Conservation (phyloP, 2,797 vertebrate genomes). For the Manis crassicaudata region DNA sequence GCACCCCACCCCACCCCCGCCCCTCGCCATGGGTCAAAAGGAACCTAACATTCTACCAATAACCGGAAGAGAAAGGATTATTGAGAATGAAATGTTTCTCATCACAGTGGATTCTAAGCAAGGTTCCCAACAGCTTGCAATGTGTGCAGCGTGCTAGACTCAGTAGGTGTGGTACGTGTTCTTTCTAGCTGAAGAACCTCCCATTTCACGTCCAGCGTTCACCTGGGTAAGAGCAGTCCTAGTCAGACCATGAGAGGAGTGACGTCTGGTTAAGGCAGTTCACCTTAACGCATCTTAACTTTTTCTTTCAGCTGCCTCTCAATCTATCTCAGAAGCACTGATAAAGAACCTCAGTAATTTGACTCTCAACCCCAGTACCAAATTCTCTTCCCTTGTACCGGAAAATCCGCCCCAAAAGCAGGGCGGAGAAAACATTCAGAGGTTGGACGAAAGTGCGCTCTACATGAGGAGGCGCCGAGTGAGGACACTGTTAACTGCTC, state of each 20-base stretch:
- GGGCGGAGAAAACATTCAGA: not conserved
- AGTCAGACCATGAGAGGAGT: not conserved
- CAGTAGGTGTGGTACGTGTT: accelerated
- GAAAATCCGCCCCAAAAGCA: not conserved
- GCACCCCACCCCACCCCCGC: too few relatives aligned
- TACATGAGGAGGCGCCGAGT: not conserved
- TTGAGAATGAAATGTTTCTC: not conserved
- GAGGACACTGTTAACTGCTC: not conserved
- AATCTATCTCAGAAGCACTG: not conserved
- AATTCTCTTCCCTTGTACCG: not conserved
- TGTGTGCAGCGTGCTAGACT: accelerated
- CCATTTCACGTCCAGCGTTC: too few relatives aligned
- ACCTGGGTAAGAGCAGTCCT: not conserved
- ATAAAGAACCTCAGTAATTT: not conserved
- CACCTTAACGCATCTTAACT: not conserved
- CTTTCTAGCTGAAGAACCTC: too few relatives aligned
- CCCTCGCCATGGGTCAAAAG: too few relatives aligned
- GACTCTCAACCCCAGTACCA: not conserved
- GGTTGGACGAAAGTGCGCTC: not conserved
- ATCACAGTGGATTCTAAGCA: too few relatives aligned
- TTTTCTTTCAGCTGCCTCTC: not conserved
- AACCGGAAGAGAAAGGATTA: not conserved
- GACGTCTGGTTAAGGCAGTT: not conserved
- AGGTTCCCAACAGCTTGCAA: not conserved
- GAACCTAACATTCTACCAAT: not conserved